Evolutionary conservation across 2,888 invertebrate genomes (phyloP).

Genomic region (Clostera curtula): DNA sequence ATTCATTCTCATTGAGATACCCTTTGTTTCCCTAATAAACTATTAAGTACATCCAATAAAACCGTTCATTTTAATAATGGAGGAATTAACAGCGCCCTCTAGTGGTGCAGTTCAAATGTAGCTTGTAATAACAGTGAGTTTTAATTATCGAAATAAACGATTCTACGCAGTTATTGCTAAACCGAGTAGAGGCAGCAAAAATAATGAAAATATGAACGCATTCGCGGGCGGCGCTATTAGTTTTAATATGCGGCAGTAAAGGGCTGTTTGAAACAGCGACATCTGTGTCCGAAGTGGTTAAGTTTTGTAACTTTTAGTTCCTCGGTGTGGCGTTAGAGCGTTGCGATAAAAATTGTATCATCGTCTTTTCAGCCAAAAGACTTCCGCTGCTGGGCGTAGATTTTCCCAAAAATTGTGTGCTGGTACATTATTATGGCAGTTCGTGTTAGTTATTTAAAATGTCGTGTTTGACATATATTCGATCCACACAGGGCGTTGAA

Average conservation of each 20-base stretch:
- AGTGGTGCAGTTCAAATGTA: slow-evolving; percentile 32
- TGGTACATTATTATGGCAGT: too few relatives aligned
- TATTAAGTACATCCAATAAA: slow-evolving; percentile 15
- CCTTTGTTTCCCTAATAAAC: not conserved
- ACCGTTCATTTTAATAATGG: slow-evolving; percentile 37
- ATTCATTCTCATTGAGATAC: not conserved
- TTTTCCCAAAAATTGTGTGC: too few relatives aligned
- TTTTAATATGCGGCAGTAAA: slow-evolving; percentile 35
- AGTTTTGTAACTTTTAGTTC: slow-evolving; percentile 43
- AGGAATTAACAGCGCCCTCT: slow-evolving; percentile 36
- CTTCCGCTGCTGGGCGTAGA: too few relatives aligned
- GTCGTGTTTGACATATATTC: too few relatives aligned
- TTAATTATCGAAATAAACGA: slow-evolving; percentile 36
- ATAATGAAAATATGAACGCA: slow-evolving; percentile 47
- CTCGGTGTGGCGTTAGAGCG: slow-evolving; percentile 30
- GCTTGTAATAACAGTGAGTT: slow-evolving; percentile 40
- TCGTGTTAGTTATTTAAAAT: too few relatives aligned
- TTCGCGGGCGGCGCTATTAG: slow-evolving; percentile 27
- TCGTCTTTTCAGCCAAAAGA: too few relatives aligned
- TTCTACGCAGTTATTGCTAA: slow-evolving; percentile 25
- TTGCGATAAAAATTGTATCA: slow-evolving; percentile 28
- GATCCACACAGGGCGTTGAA: too few relatives aligned
- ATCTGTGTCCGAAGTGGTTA: slow-evolving; percentile 37
- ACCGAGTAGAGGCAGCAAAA: slow-evolving; percentile 24
- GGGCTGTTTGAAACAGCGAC: slow-evolving; percentile 40